Base-by-base conservation (phyloP, 2,888 invertebrate genomes). In the Drosophila kuntzei region DNA sequence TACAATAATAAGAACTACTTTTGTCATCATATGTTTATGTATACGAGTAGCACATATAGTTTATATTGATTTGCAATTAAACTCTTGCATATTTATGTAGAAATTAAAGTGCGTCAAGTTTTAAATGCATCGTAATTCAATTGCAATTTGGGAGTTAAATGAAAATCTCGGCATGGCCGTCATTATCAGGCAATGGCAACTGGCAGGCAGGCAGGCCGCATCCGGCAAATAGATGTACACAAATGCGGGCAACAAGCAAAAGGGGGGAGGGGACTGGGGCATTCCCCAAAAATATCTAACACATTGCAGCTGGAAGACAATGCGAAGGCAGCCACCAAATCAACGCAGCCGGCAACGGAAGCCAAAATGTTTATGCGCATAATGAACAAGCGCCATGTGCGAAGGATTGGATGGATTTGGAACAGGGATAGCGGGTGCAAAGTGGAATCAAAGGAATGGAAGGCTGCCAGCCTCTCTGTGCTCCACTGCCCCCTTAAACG, bases 311-410 rank as follows among this genome's bases (percentile, higher is more conserved):
- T 68, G 73, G 65, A 83, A 83, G 88, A 83, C 82, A 87, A 83
- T 82, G 77, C 82, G 63, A 84, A 85, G 76, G 87, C 85, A 62
- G 73, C 62, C 51, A 64, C 84, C 87, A 84, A 82, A 87, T 87
- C 85, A 82, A 84, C 87, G 85, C 60, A 63, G 44, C 51, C 34
- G 57, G 55, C 60, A 79, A 64, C 74, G 80, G 80, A 83, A 81
- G 83, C 78, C 86, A 69, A 83, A 87, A 83, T 83, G 88, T 83
- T 83, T 88, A 85, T 87, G 86, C 80, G 71, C 86, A 86, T 83
- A 88, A 83, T 87, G 83, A 83, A 88, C 88, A 83, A 76, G 83
- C 80, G 59, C 50, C 71, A 70, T 74, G 64, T 61, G 66, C 44
- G 55, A 32, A 44, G 16, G 50, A 32, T 16, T 51, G 14, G 6